phyloP scores from a whole-genome alignment of 2,797 vertebrate genomes.

The Lacerta agilis region DNA sequence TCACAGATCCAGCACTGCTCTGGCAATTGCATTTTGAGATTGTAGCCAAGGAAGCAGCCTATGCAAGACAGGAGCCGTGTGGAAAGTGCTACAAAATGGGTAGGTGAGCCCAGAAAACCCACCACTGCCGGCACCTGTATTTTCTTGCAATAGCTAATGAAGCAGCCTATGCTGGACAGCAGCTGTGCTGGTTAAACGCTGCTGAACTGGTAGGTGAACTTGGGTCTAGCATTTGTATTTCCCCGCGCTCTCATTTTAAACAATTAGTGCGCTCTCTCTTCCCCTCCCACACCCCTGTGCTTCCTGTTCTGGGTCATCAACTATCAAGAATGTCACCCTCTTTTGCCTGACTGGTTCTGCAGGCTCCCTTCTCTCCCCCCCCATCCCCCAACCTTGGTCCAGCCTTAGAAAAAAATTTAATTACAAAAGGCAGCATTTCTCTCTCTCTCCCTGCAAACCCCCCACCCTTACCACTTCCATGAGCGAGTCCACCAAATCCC shows the following conservation, averaged over 20 bases:
- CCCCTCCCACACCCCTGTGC: background rate
- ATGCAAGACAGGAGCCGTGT: too few species aligned
- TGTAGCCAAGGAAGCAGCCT: too few species aligned
- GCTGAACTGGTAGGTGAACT: too few species aligned
- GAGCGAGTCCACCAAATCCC: conserved; percentile 13
- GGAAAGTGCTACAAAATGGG: too few species aligned
- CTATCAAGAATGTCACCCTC: background rate
- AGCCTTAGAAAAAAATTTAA: background rate
- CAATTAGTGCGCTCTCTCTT: background rate
- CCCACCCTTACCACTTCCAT: background rate
- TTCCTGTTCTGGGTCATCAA: conserved; percentile 9
- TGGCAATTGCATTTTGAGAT: too few species aligned
- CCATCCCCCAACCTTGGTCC: background rate
- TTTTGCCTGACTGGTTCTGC: background rate
- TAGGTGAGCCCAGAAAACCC: too few species aligned
- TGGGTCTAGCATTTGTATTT: background rate
- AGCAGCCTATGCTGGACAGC: too few species aligned
- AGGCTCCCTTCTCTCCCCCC: background rate
- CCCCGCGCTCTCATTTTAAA: background rate
- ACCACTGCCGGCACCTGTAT: too few species aligned
- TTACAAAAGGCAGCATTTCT: background rate
- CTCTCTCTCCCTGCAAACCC: too few species aligned
- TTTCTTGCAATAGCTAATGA: too few species aligned
- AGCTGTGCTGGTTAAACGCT: background rate
- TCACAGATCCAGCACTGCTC: too few species aligned